A percentile compares a stretch with the other conserved stretches of the same genome.
Evolutionary conservation across 23 tunicate species (phyloP).

Genomic region (Ascidia mentula): DNA sequence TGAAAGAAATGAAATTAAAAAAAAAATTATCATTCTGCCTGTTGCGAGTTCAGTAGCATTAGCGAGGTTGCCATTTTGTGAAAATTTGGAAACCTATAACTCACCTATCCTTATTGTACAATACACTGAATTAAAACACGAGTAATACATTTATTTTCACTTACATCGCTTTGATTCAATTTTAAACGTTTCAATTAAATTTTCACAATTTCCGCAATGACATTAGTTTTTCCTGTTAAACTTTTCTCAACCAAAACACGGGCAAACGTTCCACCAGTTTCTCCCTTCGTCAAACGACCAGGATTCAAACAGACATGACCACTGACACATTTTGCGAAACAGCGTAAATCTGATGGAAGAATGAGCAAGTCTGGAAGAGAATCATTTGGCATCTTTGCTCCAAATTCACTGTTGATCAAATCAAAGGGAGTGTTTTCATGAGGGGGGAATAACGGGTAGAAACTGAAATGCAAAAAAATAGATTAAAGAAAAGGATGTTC

Average conservation of each 20-base stretch:
- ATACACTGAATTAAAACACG: neutral
- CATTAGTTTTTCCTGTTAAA: neutral
- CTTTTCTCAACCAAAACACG: slow-evolving; percentile 29
- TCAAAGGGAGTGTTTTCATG: slow-evolving; percentile 58
- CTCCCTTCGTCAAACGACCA: slow-evolving; percentile 76
- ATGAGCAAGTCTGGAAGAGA: slow-evolving; percentile 48
- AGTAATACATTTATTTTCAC: too few relatives aligned
- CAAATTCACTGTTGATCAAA: slow-evolving; percentile 40
- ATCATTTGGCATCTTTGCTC: slow-evolving; percentile 34
- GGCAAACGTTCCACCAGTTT: slow-evolving; percentile 70
- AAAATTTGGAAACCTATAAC: too few relatives aligned
- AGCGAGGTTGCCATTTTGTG: too few relatives aligned
- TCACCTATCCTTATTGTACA: too few relatives aligned
- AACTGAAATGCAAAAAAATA: slow-evolving; percentile 15
- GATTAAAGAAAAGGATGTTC: neutral
- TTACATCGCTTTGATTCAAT: too few relatives aligned
- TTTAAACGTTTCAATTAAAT: too few relatives aligned
- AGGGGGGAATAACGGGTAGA: slow-evolving; percentile 79
- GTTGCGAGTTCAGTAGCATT: too few relatives aligned
- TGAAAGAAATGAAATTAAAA: too few relatives aligned
- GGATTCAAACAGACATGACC: slow-evolving; percentile 85
- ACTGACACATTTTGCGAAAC: slow-evolving; percentile 44
- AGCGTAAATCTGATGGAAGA: slow-evolving; percentile 64
- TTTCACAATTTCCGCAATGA: slow-evolving; percentile 46
- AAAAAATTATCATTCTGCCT: too few relatives aligned